Evolutionary conservation across 2,113 vertebrate genomes (phyloP).

Genomic region (Mesocricetus auratus): DNA sequence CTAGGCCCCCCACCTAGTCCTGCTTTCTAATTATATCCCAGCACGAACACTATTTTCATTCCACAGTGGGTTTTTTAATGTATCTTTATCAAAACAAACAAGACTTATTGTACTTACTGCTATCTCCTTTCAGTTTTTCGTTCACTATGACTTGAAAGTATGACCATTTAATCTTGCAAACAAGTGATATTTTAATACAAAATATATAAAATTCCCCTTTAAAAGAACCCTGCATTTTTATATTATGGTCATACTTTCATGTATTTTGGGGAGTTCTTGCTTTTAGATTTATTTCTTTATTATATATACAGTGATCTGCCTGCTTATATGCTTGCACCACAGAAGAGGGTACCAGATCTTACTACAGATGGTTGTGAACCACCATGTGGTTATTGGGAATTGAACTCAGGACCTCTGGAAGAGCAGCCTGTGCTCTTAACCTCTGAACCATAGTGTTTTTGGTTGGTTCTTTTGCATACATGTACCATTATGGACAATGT

Average conservation of each 20-base stretch:
- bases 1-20: not conserved
- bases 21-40: slow-evolving; percentile 14
- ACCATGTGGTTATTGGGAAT: not conserved
- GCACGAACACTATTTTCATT: not conserved
- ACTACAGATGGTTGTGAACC: not conserved
- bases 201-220: slow-evolving; percentile 24
- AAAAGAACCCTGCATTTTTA: slow-evolving; percentile 27
- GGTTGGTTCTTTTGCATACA: not conserved
- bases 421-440: not conserved
- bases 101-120: not conserved
- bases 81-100: slow-evolving; percentile 48
- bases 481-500: not conserved
- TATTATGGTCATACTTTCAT: not conserved
- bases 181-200: not conserved
- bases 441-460: not conserved
- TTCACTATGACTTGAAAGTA: not conserved
- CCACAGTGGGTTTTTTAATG: not conserved
- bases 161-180: slow-evolving; percentile 32
- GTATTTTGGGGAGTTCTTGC: not conserved
- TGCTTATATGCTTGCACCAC: not conserved
- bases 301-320: not conserved
- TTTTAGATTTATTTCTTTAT: not conserved
- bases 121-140: slow-evolving; percentile 29
- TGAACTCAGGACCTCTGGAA: not conserved
- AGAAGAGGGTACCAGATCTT: not conserved